Percentiles rank a stretch among this genome's conserved stretches.
Evolutionary conservation across 2,113 vertebrate species (phyloP).

Genomic region (Serinus canaria): DNA sequence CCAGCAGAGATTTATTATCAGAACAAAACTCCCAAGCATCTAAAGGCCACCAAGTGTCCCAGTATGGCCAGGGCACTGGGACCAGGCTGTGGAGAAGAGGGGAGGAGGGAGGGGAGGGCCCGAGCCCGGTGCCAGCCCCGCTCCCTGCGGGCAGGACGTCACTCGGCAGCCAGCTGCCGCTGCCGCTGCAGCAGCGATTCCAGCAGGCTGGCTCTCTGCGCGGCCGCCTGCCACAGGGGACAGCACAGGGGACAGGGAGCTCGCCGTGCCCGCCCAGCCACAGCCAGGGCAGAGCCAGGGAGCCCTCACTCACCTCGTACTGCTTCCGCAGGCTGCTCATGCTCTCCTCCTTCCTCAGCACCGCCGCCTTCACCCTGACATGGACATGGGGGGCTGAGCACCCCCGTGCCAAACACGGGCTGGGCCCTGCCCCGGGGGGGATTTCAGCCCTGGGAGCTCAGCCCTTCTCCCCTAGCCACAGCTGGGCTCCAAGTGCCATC

Average conservation of each 20-base stretch:
- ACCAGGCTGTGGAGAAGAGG: neutral
- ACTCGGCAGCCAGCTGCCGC: conserved; percentile 61
- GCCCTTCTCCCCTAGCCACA: neutral
- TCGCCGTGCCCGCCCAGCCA: rapidly evolving
- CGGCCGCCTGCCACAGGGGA: conserved; percentile 73
- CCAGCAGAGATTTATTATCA: conserved; percentile 27
- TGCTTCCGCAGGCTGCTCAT: conserved; percentile 85
- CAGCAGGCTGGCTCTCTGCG: conserved; percentile 86
- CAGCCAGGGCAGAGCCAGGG: neutral
- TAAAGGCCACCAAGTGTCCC: neutral
- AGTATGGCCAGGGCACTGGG: conserved; percentile 10
- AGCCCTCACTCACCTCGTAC: conserved; percentile 79
- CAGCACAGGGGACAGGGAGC: neutral
- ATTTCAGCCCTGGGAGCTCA: neutral
- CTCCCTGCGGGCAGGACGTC: neutral
- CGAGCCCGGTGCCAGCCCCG: neutral
- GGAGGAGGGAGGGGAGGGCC: neutral
- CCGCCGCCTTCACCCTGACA: conserved; percentile 87
- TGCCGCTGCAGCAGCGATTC: conserved; percentile 88
- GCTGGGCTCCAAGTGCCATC: neutral
- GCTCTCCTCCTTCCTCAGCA: conserved; percentile 88
- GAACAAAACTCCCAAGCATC: neutral
- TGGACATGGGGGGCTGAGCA: neutral
- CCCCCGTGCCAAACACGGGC: rapidly evolving
- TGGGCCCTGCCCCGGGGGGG: no score